Evolutionary conservation across 1,140 invertebrate species (phyloP), one percentile per base, ranked within the genome.

Genomic region (Homalodisca vitripennis): DNA sequence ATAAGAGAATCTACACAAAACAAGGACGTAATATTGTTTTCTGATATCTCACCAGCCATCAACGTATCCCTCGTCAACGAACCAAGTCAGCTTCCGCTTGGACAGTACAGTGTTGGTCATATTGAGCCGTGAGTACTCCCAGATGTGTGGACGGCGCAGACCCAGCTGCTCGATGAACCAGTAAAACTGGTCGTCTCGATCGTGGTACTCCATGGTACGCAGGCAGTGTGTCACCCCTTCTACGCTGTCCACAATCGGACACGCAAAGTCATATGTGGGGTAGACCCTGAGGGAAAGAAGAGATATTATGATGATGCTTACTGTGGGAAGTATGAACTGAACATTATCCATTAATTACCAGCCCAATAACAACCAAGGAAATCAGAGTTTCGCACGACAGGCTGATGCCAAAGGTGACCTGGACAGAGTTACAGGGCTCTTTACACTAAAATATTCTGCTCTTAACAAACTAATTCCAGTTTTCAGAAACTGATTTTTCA

Each of bases 261-360:
- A 99, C 0, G 98, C 97, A 85, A 99, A 99, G 83, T 99, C 98
- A 77, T 99, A 99, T 0, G 98, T 99, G 29, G 98, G 98, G 82
- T 99, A 99, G 2, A 98, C 97, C 76, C 95, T 98, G 77, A 1
- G 80, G 85, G 76, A 71, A 73, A 70, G 17, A 74, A 67, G 34
- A 73, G 20, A 72, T 20, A 51, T 12, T 20, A 3, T n/a, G n/a
- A n/a, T n/a, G n/a, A n/a, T n/a, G n/a, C n/a, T n/a, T n/a, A n/a
- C n/a, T n/a, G n/a, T n/a, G n/a, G n/a, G n/a, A n/a, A n/a, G n/a
- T n/a, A n/a, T n/a, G n/a, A n/a, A n/a, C n/a, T n/a, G n/a, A n/a
- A n/a, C n/a, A n/a, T n/a, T n/a, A n/a, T n/a, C n/a, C n/a, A n/a
- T n/a, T n/a, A n/a, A n/a, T n/a, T n/a, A n/a, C n/a, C n/a, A n/a